Evolutionary conservation across 2,797 vertebrate genomes (phyloP), one percentile per base, ranked within the genome.

Genomic region (Myotis pilosus): DNA sequence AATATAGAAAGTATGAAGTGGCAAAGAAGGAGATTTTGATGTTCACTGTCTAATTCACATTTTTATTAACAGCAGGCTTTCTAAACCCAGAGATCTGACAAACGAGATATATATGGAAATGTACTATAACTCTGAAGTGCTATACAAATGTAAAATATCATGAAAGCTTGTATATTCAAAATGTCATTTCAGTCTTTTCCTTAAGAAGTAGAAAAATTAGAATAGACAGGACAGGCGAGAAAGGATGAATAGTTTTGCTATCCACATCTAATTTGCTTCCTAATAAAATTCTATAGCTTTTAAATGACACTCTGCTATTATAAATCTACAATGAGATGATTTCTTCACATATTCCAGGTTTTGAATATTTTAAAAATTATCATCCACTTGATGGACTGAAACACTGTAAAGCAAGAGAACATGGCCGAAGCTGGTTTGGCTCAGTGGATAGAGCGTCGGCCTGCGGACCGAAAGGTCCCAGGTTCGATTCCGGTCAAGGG

Each of bases 331-430:
- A 44, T 92, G 75, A 91, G 71, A 72, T 49, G 76, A 95, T 81
- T 90, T 90, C 84, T 87, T 90, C 78, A 93, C 82, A 80, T 74
- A 84, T 28, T 76, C 41, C n/a, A 91, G 76, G 53, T 91, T 96
- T 96, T 95, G 92, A 96, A 64, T 95, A 92, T 86, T 94, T 96
- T 60, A 41, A 87, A 95, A 94, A 93, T 86, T 92, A 80, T 75
- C 62, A 60, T 51, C 95, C 51, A 93, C 38, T 87, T 84, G 76
- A 95, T 49, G 87, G 81, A 75, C 74, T 90, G 85, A 95, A 94
- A 94, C 53, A 72, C 5, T 87, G 33, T 94, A 85, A 96, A 66
- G 69, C 25, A 85, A 93, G 55, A 93, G 88, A 88, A 92, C 22
- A 76, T 23, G 69, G n/a, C n/a, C n/a, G n/a, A n/a, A n/a, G n/a